Evolutionary conservation across 2,113 vertebrate genomes (phyloP), one percentile per base, ranked within the genome.

Genomic region (Leucosticte australis): DNA sequence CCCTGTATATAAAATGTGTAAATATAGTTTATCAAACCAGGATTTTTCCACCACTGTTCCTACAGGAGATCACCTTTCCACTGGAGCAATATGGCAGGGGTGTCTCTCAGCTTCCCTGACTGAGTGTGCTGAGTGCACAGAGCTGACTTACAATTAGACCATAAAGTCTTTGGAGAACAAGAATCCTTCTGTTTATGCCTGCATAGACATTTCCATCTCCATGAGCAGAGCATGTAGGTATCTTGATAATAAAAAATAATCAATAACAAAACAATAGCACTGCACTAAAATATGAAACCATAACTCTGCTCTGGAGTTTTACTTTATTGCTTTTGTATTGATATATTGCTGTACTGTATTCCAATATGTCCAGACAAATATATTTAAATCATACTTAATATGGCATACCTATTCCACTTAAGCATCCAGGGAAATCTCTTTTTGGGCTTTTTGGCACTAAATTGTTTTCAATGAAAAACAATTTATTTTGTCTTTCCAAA

Each of bases 321-420:
- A 86, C 27, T 83, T 85, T 78, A 90, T 47, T 78, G 50, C 15
- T 82, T 30, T 55, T 87, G 67, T 74, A 80, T 76, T 89, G 75
- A 92, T 78, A 30, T 53, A 89, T 85, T 49, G 22, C 26, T 75
- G 10, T 39, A 68, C 28, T 49, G 30, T 44, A 77, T 42, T 69
- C 22, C 42, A 87, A 39, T 77, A 69, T 3, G 1, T 35, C 68
- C 18, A 26, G 55, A 73, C 10, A 94, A 90, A 88, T 91, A 65
- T 88, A 87, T 94, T 92, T 95, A 89, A 92, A 92, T 95, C 78
- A 74, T 37, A 30, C 24, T 87, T 73, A 39, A 77, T 91, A 76
- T 35, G 46, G 37, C 18, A 74, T 46, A 85, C 33, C 23, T 85
- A 15, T 84, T 73, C 70, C 39, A 63, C 47, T 77, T 80, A 80